These are phyloP conservation scores for Pseudomyrmex cubaensis DNA, from an alignment of 1,140 invertebrate genomes.

Conservation along the genomic window DNA sequence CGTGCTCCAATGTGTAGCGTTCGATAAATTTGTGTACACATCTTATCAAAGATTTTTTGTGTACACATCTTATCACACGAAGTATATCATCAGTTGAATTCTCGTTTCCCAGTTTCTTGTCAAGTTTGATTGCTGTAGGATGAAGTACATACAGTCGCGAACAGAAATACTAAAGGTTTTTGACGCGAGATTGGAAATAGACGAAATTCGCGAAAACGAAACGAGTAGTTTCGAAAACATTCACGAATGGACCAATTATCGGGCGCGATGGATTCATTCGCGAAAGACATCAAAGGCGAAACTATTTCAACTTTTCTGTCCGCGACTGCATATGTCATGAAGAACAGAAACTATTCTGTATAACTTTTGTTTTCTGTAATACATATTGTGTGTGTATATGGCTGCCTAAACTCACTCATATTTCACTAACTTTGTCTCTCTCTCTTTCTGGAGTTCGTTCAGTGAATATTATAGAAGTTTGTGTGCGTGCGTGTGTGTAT, in stretches of 20 bases:
- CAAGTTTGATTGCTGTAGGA: no score
- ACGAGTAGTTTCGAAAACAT: no score
- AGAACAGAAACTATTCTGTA: not conserved
- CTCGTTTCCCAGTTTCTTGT: not conserved
- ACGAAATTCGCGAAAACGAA: not conserved
- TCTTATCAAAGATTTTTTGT: not conserved
- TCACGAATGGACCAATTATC: no score
- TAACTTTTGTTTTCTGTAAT: slow-evolving; percentile 2
- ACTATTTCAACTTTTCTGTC: no score
- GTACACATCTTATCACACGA: not conserved
- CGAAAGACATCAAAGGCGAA: no score
- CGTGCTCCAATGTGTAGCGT: not conserved
- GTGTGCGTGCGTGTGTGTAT: not conserved
- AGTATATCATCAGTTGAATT: not conserved
- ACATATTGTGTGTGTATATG: not conserved
- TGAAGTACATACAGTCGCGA: no score
- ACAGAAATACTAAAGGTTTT: not conserved
- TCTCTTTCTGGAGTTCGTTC: slow-evolving; percentile 1
- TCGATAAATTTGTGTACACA: not conserved
- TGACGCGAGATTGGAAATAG: not conserved
- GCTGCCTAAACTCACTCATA: not conserved
- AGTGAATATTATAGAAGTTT: slow-evolving; percentile 56
- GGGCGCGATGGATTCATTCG: no score
- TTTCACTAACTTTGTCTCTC: slow-evolving; percentile 34
- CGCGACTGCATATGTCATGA: no score